Base-by-base conservation (phyloP, 2,888 invertebrate species). In the Agrochola lychnidis region DNA sequence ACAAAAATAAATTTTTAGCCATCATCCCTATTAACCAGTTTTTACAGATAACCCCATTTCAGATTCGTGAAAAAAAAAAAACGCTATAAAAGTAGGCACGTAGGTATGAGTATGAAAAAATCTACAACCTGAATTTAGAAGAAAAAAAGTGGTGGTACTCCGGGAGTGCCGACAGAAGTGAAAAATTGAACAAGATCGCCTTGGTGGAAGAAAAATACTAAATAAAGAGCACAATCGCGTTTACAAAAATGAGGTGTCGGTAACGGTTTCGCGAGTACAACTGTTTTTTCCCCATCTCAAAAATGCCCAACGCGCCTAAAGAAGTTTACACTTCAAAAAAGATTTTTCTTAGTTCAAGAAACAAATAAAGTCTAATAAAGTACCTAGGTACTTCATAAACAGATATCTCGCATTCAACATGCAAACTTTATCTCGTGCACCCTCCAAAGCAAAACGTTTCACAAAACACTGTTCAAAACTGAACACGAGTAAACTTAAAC, bases 391-490 rank as follows among this genome's bases (percentile, higher is more conserved):
- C n/a, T 19, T n/a, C 12, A 30, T 45, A 45, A 19, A 22, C 36
- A 25, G 9, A 56, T 36, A 16, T 36, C 16, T 36, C 1, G 1
- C 12, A 56, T 59, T 48, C 53, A 67, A 69, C 16, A 14, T 6
- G 9, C 25, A 51, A 61, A 51, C 45, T 79, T n/a, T 59, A 56
- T 45, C 59, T 69, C 19, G 4, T 14, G 10, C 36, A 61, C 14
- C 36, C 22, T 51, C 53, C 45, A 67, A 66, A 62, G 16, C 61
- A 69, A 74, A 67, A 79, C 51, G 48, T 67, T 76, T 75, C 59
- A 72, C 66, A 79, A 75, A 76, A 84, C 79, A 75, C 45, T n/a
- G 56, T 70, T 78, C 73, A 76, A 74, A 78, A 74, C 69, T 70
- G 19, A 25, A 79, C 64, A 57, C 68, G 45, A 67, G 51, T 71